Conservation (phyloP, 2,797 vertebrate species). For the Merluccius polli region DNA sequence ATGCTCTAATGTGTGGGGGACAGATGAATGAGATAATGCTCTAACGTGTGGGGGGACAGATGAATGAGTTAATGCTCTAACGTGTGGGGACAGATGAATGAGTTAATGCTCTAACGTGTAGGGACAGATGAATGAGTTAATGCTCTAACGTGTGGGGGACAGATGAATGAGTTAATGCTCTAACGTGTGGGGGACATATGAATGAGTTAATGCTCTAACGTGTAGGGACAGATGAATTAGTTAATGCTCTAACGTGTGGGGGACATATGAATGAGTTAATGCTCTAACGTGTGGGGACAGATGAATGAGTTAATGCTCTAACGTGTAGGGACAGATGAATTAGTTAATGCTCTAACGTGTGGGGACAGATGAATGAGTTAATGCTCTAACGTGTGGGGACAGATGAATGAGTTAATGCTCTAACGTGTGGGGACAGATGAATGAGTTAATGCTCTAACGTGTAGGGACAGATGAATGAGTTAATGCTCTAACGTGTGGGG, state of each 20-base stretch:
- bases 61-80: too few species aligned
- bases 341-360: neutral
- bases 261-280: too few species aligned
- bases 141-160: neutral
- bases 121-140: too few species aligned
- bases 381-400: neutral
- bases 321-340: neutral
- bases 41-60: too few species aligned
- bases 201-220: too few species aligned
- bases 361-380: neutral
- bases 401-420: neutral
- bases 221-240: neutral
- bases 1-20: neutral
- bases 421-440: too few species aligned
- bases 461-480: neutral
- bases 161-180: neutral
- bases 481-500: too few species aligned
- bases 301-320: neutral
- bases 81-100: neutral
- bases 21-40: neutral
- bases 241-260: too few species aligned
- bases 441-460: too few species aligned
- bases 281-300: neutral
- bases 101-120: too few species aligned
- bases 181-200: too few species aligned